These are phyloP conservation scores for Coelopa pilipes DNA, from an alignment of 2,888 invertebrate species.

Conservation along the genomic window DNA sequence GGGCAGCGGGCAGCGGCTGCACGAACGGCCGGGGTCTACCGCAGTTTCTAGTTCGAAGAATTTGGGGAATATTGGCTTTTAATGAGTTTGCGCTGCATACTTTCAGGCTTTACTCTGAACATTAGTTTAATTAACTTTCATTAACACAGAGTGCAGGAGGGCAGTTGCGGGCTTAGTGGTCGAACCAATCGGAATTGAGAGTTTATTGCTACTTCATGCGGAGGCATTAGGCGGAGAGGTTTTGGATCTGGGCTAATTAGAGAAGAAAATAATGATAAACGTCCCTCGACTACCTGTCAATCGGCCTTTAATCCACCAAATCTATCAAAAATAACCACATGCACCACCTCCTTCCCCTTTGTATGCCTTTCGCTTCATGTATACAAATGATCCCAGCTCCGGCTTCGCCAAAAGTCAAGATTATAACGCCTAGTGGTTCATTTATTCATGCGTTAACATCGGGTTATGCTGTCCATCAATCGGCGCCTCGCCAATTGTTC, in stretches of 20 bases:
- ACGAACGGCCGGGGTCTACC: background rate
- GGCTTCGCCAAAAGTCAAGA: background rate
- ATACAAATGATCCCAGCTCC: background rate
- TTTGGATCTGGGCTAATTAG: background rate
- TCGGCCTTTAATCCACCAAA: background rate
- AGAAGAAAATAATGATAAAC: background rate
- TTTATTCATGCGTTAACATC: conserved; percentile 14
- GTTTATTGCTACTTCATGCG: background rate
- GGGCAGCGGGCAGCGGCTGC: background rate
- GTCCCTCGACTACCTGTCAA: background rate
- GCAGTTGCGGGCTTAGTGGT: no score
- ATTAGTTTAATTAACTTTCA: no score
- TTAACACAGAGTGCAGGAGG: no score
- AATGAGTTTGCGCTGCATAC: background rate
- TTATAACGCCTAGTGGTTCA: background rate
- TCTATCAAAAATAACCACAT: background rate
- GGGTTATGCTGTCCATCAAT: background rate
- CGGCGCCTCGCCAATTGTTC: background rate
- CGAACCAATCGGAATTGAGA: no score
- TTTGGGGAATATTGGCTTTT: background rate
- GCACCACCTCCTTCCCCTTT: no score
- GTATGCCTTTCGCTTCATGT: background rate
- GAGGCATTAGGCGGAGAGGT: background rate
- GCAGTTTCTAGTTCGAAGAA: background rate
- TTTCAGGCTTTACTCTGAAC: background rate